Conservation (phyloP, 1,140 invertebrate species). For the Brachionus calyciflorus region DNA sequence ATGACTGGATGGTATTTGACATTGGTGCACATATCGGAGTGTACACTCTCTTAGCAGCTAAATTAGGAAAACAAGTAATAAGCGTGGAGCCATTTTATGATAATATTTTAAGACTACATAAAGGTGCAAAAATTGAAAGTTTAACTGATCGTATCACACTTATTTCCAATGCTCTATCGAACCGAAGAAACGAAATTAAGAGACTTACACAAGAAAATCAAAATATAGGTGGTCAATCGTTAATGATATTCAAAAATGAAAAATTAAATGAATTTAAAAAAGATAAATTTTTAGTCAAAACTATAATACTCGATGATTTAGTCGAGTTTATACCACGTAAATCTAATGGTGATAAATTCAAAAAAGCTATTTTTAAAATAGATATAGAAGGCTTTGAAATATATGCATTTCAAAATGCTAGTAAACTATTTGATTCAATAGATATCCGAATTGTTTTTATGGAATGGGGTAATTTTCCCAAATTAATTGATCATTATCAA, state of each 20-base stretch:
- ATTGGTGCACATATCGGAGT: constrained; percentile 35
- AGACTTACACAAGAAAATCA: background rate
- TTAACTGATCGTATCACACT: background rate
- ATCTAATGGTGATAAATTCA: background rate
- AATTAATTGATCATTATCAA: background rate
- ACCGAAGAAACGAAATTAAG: background rate
- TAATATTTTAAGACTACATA: constrained; percentile 8
- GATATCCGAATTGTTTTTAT: constrained; percentile 27
- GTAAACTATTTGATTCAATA: background rate
- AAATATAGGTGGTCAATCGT: constrained; percentile 23
- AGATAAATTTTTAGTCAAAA: background rate
- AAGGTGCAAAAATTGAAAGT: background rate
- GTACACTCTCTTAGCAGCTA: constrained; percentile 11
- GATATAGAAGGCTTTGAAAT: constrained; percentile 25
- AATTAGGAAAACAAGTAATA: background rate
- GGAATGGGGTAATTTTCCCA: constrained; percentile 7
- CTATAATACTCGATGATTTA: constrained; percentile 35
- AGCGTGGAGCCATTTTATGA: constrained; percentile 5
- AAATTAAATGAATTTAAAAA: background rate
- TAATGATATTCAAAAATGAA: background rate
- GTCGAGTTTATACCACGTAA: background rate
- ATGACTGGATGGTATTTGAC: background rate
- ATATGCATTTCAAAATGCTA: constrained; percentile 15
- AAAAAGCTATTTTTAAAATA: constrained; percentile 18
- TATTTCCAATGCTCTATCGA: background rate